Base-by-base conservation (phyloP, 2,888 invertebrate species). In the Tortrix viridana region DNA sequence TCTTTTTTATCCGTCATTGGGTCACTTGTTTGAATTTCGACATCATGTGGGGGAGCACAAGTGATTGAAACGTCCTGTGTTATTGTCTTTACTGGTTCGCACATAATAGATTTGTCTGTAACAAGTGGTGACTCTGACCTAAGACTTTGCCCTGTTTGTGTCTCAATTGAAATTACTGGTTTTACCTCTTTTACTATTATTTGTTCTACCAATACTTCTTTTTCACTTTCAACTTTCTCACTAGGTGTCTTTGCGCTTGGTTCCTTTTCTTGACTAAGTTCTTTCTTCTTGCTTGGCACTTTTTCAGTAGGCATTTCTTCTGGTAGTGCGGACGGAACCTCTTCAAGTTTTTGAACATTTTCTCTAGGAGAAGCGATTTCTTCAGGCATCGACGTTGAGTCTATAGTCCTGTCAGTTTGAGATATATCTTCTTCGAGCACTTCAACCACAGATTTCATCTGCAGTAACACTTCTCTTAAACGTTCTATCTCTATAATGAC, bases 301-400 rank as follows among this genome's bases (percentile, higher is more conserved):
- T 26, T 58, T 55, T 54, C 54, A n/a, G 16, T 7, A 6, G n/a
- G 38, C 5, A 20, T 48, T 4, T 54, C 52, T 37, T 20, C 16
- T 44, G 5, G 16, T 12, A 26, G 14, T 44, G 43, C 5, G 9
- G 41, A 41, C 20, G 26, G 32, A 62, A 74, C 71, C 63, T 76
- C 74, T 68, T 76, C 71, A 0, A 68, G 32, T 49, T 66, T 62
- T 16, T 72, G 61, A 38, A 71, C 72, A 65, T 73, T 70, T 67
- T 83, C 81, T 72, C 82, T 82, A 12, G 88, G 86, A 26, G 85
- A 82, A 19, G 93, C 91, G 73, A 95, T 93, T 83, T 95, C 95
- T 80, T 95, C 95, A 1, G 95, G 95, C 94, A 95, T 95, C 58
- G 95, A 95, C 50, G 93, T 93, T 0, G 95, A 95, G 81, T 95